phyloP scores from a whole-genome alignment of 2,113 vertebrate genomes.

The Gasterosteus aculeatus region DNA sequence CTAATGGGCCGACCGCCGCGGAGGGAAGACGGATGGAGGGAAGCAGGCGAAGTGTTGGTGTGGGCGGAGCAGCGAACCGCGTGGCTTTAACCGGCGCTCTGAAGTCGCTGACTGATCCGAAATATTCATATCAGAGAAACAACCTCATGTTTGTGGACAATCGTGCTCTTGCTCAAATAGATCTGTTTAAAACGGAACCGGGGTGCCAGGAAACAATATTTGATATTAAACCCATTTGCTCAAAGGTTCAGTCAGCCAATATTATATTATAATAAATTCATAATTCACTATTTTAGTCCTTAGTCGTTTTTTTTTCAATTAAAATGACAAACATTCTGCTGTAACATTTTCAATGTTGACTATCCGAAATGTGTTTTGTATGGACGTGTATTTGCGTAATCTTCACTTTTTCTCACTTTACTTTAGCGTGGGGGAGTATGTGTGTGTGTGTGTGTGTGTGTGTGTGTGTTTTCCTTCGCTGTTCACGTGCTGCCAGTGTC shows the following conservation, averaged over 20 bases:
- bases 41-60: constrained; percentile 52
- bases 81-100: not conserved
- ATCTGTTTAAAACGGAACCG: not conserved
- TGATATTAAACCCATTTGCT: not conserved
- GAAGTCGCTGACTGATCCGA: not conserved
- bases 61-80: constrained; percentile 19
- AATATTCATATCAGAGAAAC: not conserved
- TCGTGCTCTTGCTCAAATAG: not conserved
- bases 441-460: constrained; percentile 2
- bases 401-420: not conserved
- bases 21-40: constrained; percentile 72
- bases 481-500: constrained; percentile 35
- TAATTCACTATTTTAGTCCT: not conserved
- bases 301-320: too few relatives aligned
- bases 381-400: not conserved
- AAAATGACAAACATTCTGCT: not conserved
- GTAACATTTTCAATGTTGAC: constrained; percentile 24
- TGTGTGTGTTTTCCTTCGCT: not conserved
- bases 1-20: constrained; percentile 93
- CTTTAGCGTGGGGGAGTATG: constrained; percentile 5
- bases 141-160: not conserved
- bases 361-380: constrained; percentile 18
- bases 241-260: not conserved
- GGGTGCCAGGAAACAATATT: not conserved
- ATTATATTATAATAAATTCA: not conserved